Evolutionary conservation across 2,888 invertebrate genomes (phyloP), one percentile per base, ranked within the genome.

Genomic region (Brenthis ino): DNA sequence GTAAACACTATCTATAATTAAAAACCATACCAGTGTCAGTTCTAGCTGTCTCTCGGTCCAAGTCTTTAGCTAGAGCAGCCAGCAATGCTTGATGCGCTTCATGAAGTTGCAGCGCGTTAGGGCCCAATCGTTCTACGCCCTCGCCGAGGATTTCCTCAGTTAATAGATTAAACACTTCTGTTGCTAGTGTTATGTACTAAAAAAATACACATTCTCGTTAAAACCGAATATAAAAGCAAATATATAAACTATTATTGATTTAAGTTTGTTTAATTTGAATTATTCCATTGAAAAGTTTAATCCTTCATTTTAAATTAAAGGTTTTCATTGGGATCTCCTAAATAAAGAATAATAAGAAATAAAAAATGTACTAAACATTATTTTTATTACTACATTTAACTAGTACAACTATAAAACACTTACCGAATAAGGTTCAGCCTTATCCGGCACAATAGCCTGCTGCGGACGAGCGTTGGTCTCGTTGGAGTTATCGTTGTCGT

Each of bases 71-170:
- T 57, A 99, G 96, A 8, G 97, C 96, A 0, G 98, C 97, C 69
- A 99, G 93, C 75, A 97, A 94, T 12, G 97, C 95, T 94, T 98
- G 97, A 86, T 98, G 98, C 60, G 98, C 97, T 79, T 98, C 98
- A 67, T 96, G 95, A 47, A 97, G 89, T 51, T 96, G 96, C 70
- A 94, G 88, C 13, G 95, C 94, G 20, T 77, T 94, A 72, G 80
- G 86, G 75, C 86, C 94, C 76, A 87, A 89, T 75, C 91, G 83
- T n/a, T 94, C 94, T 75, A 94, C 96, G 79, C 95, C 95, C 76
- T 95, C 95, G 79, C 95, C 95, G 72, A 98, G 94, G 67, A 97
- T 94, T 84, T 97, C 96, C 72, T 95, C 95, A 77, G 97, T 97
- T 81, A 99, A 94, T 73, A 98, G 96, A 67, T 95, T 95, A 82